Evolutionary conservation across 2,888 invertebrate species (phyloP).

Genomic region (Synergus laeviventris): DNA sequence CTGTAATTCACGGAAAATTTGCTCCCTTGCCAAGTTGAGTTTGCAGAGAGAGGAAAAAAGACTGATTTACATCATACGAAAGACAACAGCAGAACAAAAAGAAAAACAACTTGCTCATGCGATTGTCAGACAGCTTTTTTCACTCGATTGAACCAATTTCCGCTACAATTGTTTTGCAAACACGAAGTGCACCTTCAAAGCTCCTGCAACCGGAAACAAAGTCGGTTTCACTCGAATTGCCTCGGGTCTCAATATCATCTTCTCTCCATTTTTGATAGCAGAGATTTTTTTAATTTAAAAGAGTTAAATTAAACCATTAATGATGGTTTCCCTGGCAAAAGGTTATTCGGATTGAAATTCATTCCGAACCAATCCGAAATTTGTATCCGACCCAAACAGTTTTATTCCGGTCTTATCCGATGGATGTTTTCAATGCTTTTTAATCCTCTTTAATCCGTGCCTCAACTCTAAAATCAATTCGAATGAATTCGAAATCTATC

Average conservation of each 20-base stretch:
- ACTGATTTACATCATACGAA: background rate
- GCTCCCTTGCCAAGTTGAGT: background rate
- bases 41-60: background rate
- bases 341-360: too few relatives aligned
- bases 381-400: too few relatives aligned
- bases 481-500: too few relatives aligned
- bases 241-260: background rate
- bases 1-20: conserved; percentile 14
- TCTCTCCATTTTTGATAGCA: background rate
- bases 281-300: background rate
- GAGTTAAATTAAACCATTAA: background rate
- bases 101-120: background rate
- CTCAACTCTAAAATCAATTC: too few relatives aligned
- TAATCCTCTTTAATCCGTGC: too few relatives aligned
- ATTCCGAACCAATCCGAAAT: too few relatives aligned
- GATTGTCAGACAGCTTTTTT: background rate
- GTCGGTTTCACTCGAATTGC: background rate
- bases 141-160: background rate
- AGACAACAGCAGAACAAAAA: background rate
- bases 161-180: background rate
- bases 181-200: background rate
- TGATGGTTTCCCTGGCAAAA: too few relatives aligned
- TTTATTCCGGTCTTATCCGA: too few relatives aligned
- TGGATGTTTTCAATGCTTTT: too few relatives aligned
- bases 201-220: background rate